phyloP scores from a whole-genome alignment of 2,113 vertebrate genomes.

The Fregata magnificens region DNA sequence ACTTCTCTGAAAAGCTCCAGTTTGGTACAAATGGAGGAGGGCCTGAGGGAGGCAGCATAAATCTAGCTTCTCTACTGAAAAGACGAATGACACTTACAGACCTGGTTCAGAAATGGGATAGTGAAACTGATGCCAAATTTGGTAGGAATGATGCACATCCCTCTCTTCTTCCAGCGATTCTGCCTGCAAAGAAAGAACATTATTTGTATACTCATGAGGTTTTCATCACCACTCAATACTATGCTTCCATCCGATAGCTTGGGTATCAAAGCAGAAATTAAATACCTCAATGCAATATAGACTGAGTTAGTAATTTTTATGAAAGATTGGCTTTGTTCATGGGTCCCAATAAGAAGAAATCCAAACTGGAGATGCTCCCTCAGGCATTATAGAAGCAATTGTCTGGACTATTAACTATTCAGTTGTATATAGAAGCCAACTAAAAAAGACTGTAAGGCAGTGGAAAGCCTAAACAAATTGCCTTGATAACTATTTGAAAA shows the following conservation, averaged over 20 bases:
- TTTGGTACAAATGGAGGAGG: neutral
- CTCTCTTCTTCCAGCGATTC: slow-evolving; percentile 95
- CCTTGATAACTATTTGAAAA: neutral
- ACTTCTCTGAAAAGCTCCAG: neutral
- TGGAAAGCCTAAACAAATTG: neutral
- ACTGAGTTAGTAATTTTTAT: neutral
- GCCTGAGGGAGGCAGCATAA: neutral
- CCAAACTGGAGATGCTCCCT: neutral
- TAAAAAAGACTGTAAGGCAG: neutral
- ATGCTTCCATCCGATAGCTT: neutral
- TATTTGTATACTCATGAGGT: neutral
- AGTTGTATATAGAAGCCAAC: neutral
- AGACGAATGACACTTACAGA: slow-evolving; percentile 20
- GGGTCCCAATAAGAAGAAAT: neutral
- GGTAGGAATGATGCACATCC: slow-evolving; percentile 89
- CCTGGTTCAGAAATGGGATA: slow-evolving; percentile 90
- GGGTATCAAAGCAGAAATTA: neutral
- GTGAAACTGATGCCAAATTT: slow-evolving; percentile 95
- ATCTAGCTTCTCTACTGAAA: neutral
- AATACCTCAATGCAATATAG: neutral
- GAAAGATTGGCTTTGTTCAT: neutral
- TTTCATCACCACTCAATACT: neutral
- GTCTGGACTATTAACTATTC: neutral
- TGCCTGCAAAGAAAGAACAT: slow-evolving; percentile 73
- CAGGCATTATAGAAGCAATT: neutral